Evolutionary conservation across 2,797 vertebrate species (phyloP).

Genomic region (Manis pentadactyla): DNA sequence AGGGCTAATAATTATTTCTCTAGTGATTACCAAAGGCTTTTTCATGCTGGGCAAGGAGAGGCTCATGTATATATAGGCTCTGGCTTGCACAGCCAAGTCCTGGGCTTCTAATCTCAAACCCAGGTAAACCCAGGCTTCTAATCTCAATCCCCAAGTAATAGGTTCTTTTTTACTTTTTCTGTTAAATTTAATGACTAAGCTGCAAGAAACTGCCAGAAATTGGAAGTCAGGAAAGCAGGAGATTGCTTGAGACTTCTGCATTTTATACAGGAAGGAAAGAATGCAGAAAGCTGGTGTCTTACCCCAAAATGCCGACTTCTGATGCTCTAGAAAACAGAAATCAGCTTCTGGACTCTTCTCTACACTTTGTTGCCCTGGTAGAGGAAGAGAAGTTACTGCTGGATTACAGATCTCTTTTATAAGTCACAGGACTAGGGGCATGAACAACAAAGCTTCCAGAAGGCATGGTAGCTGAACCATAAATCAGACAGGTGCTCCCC

Average conservation of each 20-base stretch:
- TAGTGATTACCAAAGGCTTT: neutral
- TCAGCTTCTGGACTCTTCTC: neutral
- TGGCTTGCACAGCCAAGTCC: neutral
- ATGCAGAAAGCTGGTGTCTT: neutral
- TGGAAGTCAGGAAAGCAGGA: neutral
- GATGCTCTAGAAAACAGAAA: neutral
- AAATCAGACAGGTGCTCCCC: constrained; percentile 11
- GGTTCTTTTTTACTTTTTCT: neutral
- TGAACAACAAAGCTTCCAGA: constrained; percentile 41
- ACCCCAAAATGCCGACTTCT: neutral
- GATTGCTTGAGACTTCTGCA: neutral
- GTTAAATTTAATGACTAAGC: neutral
- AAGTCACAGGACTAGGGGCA: neutral
- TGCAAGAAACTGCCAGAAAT: neutral
- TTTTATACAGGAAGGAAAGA: neutral
- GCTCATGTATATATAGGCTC: rapidly evolving
- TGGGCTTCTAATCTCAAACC: neutral
- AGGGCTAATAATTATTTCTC: neutral
- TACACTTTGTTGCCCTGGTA: neutral
- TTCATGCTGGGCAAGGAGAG: neutral
- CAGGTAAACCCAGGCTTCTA: neutral
- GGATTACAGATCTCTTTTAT: neutral
- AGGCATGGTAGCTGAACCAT: neutral
- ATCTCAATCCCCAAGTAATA: neutral
- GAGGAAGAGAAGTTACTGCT: neutral